These are phyloP conservation scores for Crotalus helleri DNA, from an alignment of 2,113 vertebrate genomes.

Conservation along the genomic window DNA sequence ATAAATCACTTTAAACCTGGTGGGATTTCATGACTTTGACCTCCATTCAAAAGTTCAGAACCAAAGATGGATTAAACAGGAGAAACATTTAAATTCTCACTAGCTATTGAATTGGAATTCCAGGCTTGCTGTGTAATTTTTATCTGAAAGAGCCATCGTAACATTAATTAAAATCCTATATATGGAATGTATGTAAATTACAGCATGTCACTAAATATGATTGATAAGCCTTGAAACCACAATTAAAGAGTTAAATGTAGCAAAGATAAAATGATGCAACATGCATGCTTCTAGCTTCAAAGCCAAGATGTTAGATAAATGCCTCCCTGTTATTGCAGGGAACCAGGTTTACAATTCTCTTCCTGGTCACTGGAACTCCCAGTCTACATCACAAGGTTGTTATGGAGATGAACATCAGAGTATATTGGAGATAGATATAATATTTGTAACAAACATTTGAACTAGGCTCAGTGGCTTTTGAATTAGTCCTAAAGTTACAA, in stretches of 20 bases:
- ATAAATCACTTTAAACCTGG: background rate
- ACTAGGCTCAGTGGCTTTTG: background rate
- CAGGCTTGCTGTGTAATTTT: background rate
- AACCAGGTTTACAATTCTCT: background rate
- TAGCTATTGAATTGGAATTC: background rate
- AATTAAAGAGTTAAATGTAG: background rate
- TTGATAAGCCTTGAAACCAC: background rate
- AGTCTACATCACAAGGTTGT: background rate
- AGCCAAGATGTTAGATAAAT: background rate
- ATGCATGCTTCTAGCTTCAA: background rate
- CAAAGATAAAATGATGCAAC: background rate
- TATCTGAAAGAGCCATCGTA: background rate
- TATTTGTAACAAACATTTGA: background rate
- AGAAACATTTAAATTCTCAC: background rate
- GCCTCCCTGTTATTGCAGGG: background rate
- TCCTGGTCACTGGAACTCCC: background rate
- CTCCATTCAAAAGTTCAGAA: background rate
- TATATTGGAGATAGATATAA: background rate
- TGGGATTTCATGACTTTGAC: background rate
- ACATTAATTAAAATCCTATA: background rate
- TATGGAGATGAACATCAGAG: background rate
- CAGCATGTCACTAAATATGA: background rate
- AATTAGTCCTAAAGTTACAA: background rate
- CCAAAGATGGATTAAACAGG: background rate
- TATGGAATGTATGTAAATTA: background rate